phyloP scores from a whole-genome alignment of 2,113 vertebrate species.

The Melanotaenia duboulayi region DNA sequence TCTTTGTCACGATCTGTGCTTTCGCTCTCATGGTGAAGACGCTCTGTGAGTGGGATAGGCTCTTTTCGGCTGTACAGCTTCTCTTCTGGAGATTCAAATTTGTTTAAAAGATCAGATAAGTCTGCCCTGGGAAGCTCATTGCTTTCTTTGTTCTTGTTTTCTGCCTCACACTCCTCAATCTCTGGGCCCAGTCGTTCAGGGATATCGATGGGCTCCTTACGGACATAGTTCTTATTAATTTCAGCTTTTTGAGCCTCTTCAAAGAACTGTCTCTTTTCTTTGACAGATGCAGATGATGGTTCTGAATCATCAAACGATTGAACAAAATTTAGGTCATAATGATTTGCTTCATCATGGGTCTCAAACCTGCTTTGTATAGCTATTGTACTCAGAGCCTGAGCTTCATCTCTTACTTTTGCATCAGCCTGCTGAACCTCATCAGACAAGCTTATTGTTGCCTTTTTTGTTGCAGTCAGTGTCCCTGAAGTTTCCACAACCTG shows the following conservation, averaged over 20 bases:
- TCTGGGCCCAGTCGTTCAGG: conserved; percentile 72
- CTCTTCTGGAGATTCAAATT: conserved; percentile 78
- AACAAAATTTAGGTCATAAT: conserved; percentile 73
- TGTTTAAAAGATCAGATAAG: conserved; percentile 72
- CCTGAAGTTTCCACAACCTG: conserved; percentile 67
- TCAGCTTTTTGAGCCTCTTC: conserved; percentile 81
- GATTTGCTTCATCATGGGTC: conserved; percentile 76
- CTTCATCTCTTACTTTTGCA: conserved; percentile 14
- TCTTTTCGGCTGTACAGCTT: conserved; percentile 74
- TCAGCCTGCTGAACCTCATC: conserved; percentile 27
- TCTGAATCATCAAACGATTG: conserved; percentile 56
- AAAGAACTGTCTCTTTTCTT: conserved; percentile 78
- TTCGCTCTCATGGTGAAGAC: conserved; percentile 62
- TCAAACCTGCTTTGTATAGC: conserved; percentile 57
- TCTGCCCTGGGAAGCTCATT: conserved; percentile 70
- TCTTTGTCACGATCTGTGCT: conserved; percentile 68
- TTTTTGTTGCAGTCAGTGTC: conserved; percentile 9
- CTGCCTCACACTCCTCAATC: conserved; percentile 68
- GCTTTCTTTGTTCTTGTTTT: conserved; percentile 67
- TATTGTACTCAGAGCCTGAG: conserved; percentile 34
- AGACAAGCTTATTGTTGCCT: conserved; percentile 9
- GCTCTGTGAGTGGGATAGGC: conserved; percentile 59
- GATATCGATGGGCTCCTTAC: conserved; percentile 76
- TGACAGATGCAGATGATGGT: conserved; percentile 69
- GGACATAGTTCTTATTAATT: conserved; percentile 73